Percentiles rank a stretch among this genome's conserved stretches.
Evolutionary conservation across 30 jellyfish, hydroid and myxozoan species (phyloP).

Genomic region (Hydra vulgaris): DNA sequence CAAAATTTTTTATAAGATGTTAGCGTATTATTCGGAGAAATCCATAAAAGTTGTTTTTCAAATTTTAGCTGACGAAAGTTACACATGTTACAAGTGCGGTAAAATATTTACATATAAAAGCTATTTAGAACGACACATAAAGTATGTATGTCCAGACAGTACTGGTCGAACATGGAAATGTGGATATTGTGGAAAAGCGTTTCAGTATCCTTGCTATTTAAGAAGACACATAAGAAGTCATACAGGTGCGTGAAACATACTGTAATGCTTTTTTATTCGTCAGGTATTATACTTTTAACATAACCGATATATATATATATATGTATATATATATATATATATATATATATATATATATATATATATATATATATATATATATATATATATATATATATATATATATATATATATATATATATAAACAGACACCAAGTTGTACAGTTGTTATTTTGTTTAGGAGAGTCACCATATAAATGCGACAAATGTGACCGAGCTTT

Average conservation of each 20-base stretch:
- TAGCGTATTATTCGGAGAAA: no score
- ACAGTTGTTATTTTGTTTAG: slow-evolving; percentile 31
- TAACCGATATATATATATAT: no score
- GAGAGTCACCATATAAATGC: slow-evolving; percentile 96
- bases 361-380: no score
- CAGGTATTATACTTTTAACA: background rate
- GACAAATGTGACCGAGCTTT: slow-evolving; percentile 97
- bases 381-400: no score
- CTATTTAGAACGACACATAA: slow-evolving; percentile 94
- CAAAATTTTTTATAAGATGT: no score
- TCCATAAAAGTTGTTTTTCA: background rate
- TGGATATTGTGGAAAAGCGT: slow-evolving; percentile 94
- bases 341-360: no score
- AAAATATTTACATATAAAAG: slow-evolving; percentile 93
- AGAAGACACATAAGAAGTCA: slow-evolving; percentile 95
- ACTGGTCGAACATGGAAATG: slow-evolving; percentile 99
- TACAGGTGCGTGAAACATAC: slow-evolving; percentile 74
- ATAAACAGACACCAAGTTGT: no score
- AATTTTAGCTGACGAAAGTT: slow-evolving; percentile 79
- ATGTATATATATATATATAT: background rate
- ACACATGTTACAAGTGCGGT: slow-evolving; percentile 94
- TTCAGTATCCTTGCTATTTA: slow-evolving; percentile 94
- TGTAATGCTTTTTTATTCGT: background rate
- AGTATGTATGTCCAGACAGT: slow-evolving; percentile 97
- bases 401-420: no score